Base-by-base conservation (phyloP, 2,113 vertebrate genomes). In the Mustelus asterias region DNA sequence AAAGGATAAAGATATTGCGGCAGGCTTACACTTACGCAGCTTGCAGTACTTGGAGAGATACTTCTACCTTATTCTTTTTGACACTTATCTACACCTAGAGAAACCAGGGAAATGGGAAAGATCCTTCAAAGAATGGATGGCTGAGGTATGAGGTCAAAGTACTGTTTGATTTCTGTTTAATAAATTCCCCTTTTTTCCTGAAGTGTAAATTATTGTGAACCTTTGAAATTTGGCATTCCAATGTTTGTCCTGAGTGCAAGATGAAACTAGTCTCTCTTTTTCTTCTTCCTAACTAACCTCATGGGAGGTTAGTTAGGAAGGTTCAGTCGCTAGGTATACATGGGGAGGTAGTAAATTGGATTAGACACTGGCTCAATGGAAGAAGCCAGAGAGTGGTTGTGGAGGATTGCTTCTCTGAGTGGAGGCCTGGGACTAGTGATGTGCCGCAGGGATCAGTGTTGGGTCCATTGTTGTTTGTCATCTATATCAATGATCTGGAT, bases 41-140 rank as follows among this genome's bases (percentile, higher is more conserved):
- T 67, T 96, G 24, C 96, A 96, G 54, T 96, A 92, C 65, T 69
- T 95, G 37, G 89, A 96, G 86, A 65, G 96, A 20, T 96, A 96
- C 41, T 44, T 96, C n/a, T 93, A 90, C 65, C 96, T 96, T 24
- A 96, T 96, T 63, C 96, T 96, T 86, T 96, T 96, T 86, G 65
- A 96, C 33, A 60, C 96, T 48, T 96, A 95, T 72, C 88, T 96
- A 26, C 70, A 92, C 96, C 70, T 96, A 20, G 96, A 96, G 96
- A 96, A 96, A n/a, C 96, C 86, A 89, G 83, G 72, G 63, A 65
- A 44, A 69, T 96, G 96, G 96, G n/a, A 96, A 78, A 96, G 69
- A 78, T 37, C 89, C 33, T 96, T 96, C 54, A 95, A 72, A 44
- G 83, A 94, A 10, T 96, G 96, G 96, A 96, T 96, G 86, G 48